Evolutionary conservation across 2,113 vertebrate species (phyloP).

Genomic region (Brachyhypopomus occidentalis): DNA sequence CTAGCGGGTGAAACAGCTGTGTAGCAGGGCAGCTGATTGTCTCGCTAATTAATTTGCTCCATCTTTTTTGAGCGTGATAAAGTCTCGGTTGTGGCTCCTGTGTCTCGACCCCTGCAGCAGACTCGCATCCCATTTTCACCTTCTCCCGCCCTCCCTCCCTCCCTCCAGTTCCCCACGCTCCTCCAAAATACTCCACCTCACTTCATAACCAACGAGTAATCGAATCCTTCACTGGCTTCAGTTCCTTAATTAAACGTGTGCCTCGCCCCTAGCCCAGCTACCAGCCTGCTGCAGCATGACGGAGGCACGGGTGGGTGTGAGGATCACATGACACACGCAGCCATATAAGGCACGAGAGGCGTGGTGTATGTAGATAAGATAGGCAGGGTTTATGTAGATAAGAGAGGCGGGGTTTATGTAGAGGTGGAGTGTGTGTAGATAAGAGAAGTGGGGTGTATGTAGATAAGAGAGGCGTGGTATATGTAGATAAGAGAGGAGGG

Average conservation of each 20-base stretch:
- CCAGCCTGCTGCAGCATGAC: neutral
- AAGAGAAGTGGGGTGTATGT: too few relatives aligned
- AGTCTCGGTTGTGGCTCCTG: conserved; percentile 30
- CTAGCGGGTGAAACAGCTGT: conserved; percentile 26
- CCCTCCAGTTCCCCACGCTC: conserved; percentile 40
- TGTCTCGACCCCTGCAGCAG: conserved; percentile 54
- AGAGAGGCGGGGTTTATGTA: too few relatives aligned
- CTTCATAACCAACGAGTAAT: conserved; percentile 66
- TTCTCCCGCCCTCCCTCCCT: conserved; percentile 39
- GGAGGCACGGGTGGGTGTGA: too few relatives aligned
- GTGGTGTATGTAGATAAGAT: too few relatives aligned
- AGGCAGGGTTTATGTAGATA: too few relatives aligned
- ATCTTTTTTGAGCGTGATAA: conserved; percentile 33
- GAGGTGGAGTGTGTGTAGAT: too few relatives aligned
- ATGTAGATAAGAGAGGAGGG: too few relatives aligned
- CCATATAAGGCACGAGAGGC: too few relatives aligned
- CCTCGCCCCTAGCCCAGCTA: conserved; percentile 55
- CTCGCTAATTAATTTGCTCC: conserved; percentile 48
- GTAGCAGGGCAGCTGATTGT: conserved; percentile 31
- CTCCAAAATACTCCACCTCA: conserved; percentile 47
- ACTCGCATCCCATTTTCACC: conserved; percentile 43
- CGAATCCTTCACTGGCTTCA: conserved; percentile 71
- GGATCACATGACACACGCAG: conserved; percentile 1
- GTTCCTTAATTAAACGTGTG: conserved; percentile 73
- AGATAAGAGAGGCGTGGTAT: too few relatives aligned